Conservation (phyloP, 2,888 invertebrate genomes). For the Drosophila borborema region DNA sequence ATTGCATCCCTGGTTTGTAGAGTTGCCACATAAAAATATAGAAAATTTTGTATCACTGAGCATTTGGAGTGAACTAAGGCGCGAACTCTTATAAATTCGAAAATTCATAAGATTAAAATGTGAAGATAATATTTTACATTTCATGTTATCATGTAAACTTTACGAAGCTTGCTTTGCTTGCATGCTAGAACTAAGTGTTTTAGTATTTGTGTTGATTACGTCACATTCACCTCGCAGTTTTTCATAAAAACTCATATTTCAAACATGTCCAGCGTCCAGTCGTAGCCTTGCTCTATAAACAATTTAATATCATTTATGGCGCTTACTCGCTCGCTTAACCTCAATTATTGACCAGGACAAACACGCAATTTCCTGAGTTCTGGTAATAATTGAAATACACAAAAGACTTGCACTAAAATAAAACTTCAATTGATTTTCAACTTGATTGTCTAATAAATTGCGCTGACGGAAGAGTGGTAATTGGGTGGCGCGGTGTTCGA, state of each 20-base stretch:
- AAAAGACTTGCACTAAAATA: constrained; percentile 12
- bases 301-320: constrained; percentile 63
- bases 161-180: background rate
- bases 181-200: background rate
- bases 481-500: constrained; percentile 37
- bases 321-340: constrained; percentile 50
- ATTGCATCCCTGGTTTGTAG: constrained; percentile 4
- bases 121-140: background rate
- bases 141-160: too few relatives aligned
- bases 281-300: constrained; percentile 68
- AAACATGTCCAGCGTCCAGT: constrained; percentile 30
- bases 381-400: constrained; percentile 29
- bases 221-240: constrained; percentile 33
- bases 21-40: constrained; percentile 20
- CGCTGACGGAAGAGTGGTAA: constrained; percentile 16
- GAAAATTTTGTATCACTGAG: constrained; percentile 12
- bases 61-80: background rate
- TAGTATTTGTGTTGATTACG: constrained; percentile 1
- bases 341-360: constrained; percentile 50
- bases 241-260: constrained; percentile 49
- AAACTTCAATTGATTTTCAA: constrained; percentile 40
- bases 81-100: background rate
- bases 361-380: constrained; percentile 51
- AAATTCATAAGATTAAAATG: accelerated
- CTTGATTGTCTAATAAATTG: constrained; percentile 1